Evolutionary conservation across 2,888 invertebrate genomes (phyloP).

Genomic region (Xestia c-nigrum): DNA sequence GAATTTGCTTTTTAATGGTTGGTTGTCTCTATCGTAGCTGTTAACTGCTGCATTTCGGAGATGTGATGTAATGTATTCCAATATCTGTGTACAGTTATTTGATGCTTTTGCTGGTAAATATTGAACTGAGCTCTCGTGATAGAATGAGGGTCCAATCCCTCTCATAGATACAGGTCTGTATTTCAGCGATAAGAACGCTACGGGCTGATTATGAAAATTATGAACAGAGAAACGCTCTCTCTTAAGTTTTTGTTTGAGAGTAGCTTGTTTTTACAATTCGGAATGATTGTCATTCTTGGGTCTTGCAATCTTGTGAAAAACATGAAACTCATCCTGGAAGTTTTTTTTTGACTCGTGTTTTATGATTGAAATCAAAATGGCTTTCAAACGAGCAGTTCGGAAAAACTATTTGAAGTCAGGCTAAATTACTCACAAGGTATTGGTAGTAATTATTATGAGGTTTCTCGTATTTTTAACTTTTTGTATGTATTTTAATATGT

Average conservation of each 20-base stretch:
- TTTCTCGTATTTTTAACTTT: too few species aligned
- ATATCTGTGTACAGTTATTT: background rate
- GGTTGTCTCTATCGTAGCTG: background rate
- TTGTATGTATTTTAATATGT: too few species aligned
- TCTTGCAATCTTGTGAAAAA: background rate
- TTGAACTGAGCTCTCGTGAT: background rate
- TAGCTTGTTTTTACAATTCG: background rate
- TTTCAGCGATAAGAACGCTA: background rate
- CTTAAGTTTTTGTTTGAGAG: background rate
- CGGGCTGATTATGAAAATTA: background rate
- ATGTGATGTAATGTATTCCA: background rate
- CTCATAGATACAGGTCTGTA: background rate
- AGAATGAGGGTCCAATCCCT: background rate
- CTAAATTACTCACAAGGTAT: too few species aligned
- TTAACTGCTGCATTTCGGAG: slow-evolving; percentile 3
- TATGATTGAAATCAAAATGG: too few species aligned
- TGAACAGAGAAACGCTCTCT: background rate
- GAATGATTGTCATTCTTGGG: background rate
- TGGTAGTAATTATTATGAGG: too few species aligned
- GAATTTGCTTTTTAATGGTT: slow-evolving; percentile 4
- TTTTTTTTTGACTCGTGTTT: background rate
- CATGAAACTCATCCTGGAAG: background rate
- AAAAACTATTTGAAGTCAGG: too few species aligned
- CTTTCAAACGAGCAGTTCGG: too few species aligned
- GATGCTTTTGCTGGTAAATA: background rate